Percentiles rank a stretch among this genome's conserved stretches.
These are phyloP conservation scores for Bugula neritina DNA, from an alignment of 2,888 invertebrate genomes.

Conservation along the genomic window DNA sequence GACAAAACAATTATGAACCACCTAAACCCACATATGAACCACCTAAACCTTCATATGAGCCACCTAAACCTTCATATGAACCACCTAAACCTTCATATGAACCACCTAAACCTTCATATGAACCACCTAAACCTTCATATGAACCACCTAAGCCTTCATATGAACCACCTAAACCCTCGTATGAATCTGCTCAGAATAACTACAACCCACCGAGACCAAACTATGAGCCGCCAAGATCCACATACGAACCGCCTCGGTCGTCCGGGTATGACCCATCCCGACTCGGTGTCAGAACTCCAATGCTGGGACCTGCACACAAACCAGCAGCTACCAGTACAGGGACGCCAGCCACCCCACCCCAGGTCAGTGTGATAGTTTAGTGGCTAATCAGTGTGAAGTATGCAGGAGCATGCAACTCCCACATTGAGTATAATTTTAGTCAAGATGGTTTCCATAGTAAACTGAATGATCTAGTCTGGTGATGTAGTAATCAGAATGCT, in stretches of 20 bases:
- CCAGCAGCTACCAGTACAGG: background rate
- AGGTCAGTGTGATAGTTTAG: no score
- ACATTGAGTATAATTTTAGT: no score
- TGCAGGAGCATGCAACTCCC: no score
- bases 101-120: background rate
- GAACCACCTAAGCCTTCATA: background rate
- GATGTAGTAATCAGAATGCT: no score
- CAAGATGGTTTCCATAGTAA: no score
- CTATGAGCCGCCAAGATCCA: background rate
- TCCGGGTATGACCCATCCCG: conserved; percentile 6
- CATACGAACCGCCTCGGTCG: background rate
- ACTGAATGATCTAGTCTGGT: no score
- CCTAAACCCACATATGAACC: no score
- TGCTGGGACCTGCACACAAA: background rate
- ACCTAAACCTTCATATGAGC: background rate
- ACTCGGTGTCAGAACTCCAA: conserved; percentile 4
- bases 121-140: background rate
- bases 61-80: background rate
- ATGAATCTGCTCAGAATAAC: no score
- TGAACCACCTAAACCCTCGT: background rate
- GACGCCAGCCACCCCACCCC: background rate
- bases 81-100: background rate
- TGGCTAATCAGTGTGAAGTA: no score
- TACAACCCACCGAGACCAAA: background rate
- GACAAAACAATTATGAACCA: no score